Conservation (phyloP, 2,888 invertebrate species). For the Synergus umbraculus region DNA sequence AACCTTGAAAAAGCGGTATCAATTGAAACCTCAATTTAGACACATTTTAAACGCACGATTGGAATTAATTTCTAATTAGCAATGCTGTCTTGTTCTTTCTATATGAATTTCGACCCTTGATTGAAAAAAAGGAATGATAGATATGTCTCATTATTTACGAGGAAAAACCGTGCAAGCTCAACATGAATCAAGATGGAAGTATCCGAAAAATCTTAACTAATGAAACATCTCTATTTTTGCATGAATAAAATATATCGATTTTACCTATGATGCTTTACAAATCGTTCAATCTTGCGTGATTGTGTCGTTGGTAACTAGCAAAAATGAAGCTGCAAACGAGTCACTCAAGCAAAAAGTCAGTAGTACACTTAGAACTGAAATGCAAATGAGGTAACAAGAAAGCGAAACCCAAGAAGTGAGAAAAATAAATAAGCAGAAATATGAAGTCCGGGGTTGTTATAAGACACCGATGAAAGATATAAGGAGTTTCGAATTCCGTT, state of each 20-base stretch:
- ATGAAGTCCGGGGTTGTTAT: conserved; percentile 6
- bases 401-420: neutral
- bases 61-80: too few species aligned
- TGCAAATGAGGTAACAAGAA: conserved; percentile 22
- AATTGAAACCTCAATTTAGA: conserved; percentile 54
- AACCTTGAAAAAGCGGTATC: conserved; percentile 56
- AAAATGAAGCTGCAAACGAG: neutral
- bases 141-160: too few species aligned
- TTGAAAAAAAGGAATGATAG: too few species aligned
- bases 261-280: neutral
- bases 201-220: neutral
- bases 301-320: neutral
- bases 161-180: neutral
- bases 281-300: conserved; percentile 1
- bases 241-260: neutral
- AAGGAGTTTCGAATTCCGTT: conserved; percentile 27
- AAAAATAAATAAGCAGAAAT: neutral
- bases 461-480: neutral
- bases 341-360: neutral
- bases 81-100: too few species aligned
- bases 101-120: too few species aligned
- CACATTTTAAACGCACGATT: too few species aligned
- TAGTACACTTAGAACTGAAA: neutral
- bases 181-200: neutral
- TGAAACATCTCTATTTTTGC: neutral